Percentiles rank a stretch among this genome's conserved stretches.
phyloP scores from a whole-genome alignment of 2,797 vertebrate genomes.

The Myotis vivesi region DNA sequence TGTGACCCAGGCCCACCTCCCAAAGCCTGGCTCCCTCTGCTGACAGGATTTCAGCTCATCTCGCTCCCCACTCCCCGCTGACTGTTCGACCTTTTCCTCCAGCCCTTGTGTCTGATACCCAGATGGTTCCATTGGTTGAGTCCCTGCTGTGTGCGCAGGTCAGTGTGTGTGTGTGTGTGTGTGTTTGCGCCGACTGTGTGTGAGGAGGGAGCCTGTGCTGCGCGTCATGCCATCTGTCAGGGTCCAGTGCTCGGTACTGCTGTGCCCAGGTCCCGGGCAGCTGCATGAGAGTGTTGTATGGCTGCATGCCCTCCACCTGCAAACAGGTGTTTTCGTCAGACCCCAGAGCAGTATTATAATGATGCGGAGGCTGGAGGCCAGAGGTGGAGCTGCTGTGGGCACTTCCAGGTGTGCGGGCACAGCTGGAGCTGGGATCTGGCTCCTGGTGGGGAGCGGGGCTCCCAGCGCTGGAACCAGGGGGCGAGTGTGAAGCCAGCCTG shows the following conservation, averaged over 20 bases:
- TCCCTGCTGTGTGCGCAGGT: neutral
- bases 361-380: constrained; percentile 44
- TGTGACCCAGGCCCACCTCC: constrained; percentile 82
- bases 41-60: constrained; percentile 17
- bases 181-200: neutral
- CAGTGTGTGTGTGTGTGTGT: neutral
- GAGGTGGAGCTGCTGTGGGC: constrained; percentile 12
- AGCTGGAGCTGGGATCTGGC: constrained; percentile 67
- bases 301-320: constrained; percentile 44
- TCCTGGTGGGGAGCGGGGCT: constrained; percentile 34
- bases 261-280: neutral
- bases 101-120: neutral
- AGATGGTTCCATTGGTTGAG: neutral
- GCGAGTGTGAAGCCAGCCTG: neutral
- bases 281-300: neutral
- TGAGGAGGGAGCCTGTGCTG: neutral
- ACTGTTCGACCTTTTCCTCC: constrained; percentile 56
- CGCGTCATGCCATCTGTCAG: neutral
- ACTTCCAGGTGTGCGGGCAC: constrained; percentile 57
- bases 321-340: constrained; percentile 57
- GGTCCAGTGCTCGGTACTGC: neutral
- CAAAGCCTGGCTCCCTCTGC: constrained; percentile 45
- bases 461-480: neutral
- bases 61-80: constrained; percentile 26
- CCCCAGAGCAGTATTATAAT: constrained; percentile 80